Evolutionary conservation across 2,797 vertebrate genomes (phyloP), one percentile per base, ranked within the genome.

Genomic region (Halcyon chelicuti): DNA sequence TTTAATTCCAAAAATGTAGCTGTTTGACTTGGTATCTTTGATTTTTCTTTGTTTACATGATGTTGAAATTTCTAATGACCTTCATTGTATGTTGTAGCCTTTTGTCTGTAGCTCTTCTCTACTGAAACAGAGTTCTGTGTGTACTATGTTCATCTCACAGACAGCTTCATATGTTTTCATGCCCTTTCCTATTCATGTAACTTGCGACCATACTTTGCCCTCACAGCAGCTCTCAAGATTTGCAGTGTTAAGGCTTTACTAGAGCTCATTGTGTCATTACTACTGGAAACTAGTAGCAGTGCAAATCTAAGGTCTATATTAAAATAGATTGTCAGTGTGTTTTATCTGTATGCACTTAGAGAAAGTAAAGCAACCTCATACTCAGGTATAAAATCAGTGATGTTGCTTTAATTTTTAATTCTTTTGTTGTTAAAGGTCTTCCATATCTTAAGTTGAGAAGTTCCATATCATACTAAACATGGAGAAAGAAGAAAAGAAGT

Each of bases 401-500:
- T 7, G 3, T 39, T 65, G 16, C 58, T 62, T 60, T 29, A 22
- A 0, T 58, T 94, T 95, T 65, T 65, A 40, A 68, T 92, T 57
- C 23, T 62, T 86, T 49, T 97, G 71, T 95, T 95, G 31, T 57
- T 90, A 40, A 92, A 96, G 95, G 95, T 92, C 94, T 93, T 96
- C 97, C 97, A 44, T 97, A 77, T 95, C 96, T 95, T 93, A 97
- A 97, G 77, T 65, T 0, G 80, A 93, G 93, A 96, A 94, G 66
- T 85, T 93, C 81, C 81, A 88, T 79, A 95, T 77, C 91, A n/a
- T 87, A 55, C 71, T 96, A 97, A 99, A 97, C 95, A 99, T 99
- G 99, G 99, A 99, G 97, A 99, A 98, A 95, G 99, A 99, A 97
- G 99, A 99, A 93, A 97, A 98, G 82, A 99, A 99, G 94, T 96